Conservation (phyloP, 2,888 invertebrate genomes). For the Sisyra terminalis region DNA sequence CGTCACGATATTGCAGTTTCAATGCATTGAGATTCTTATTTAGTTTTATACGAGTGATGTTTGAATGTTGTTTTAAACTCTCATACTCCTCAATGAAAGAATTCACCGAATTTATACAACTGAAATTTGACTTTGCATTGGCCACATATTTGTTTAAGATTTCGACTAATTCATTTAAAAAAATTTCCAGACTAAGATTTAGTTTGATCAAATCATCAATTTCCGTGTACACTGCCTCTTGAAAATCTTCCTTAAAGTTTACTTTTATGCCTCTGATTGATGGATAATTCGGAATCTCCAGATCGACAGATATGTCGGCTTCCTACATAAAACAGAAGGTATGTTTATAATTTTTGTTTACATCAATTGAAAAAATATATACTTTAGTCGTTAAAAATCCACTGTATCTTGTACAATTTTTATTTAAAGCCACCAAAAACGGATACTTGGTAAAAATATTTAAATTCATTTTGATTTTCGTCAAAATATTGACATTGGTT, state of each 20-base stretch:
- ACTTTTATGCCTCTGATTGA: neutral
- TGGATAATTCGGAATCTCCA: constrained; percentile 1
- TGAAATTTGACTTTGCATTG: no score
- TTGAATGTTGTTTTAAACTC: no score
- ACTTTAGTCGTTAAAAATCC: constrained; percentile 16
- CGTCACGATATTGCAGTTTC: neutral
- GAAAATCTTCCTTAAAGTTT: no score
- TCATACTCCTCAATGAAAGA: no score
- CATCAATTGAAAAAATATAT: constrained; percentile 11
- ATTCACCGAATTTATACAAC: no score
- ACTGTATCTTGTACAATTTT: constrained; percentile 10
- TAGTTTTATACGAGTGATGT: neutral
- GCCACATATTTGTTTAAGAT: no score
- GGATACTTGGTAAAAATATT: constrained; percentile 16
- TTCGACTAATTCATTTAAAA: no score
- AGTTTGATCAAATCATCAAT: no score
- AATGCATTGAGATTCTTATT: neutral
- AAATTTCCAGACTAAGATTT: no score
- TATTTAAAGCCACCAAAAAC: constrained; percentile 13
- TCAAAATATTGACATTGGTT: no score
- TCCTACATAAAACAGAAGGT: constrained; percentile 2
- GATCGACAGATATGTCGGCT: constrained; percentile 4
- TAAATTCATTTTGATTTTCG: no score
- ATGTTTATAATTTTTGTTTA: constrained; percentile 8
- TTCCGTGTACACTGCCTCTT: no score